These are phyloP conservation scores for Tenualosa thibaudeaui DNA, from an alignment of 2,797 vertebrate genomes.

Conservation along the genomic window DNA sequence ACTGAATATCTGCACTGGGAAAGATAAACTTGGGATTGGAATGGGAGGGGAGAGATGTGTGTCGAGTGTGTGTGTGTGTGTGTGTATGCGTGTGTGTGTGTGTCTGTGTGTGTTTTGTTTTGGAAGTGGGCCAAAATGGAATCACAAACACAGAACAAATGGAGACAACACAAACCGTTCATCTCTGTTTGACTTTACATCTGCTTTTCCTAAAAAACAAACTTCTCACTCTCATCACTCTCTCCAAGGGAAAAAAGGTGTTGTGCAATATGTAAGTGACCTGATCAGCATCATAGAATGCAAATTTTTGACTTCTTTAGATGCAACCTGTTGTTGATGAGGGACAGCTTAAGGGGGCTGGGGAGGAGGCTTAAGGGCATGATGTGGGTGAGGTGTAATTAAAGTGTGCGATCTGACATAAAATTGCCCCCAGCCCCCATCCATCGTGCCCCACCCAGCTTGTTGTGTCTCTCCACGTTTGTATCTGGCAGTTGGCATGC, in stretches of 20 bases:
- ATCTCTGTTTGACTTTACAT: not conserved
- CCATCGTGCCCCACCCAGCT: not conserved
- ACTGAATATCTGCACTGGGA: slow-evolving; percentile 7
- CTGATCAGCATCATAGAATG: not conserved
- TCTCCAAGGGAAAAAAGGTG: not conserved
- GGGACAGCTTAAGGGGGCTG: too few species aligned
- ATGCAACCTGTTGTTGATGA: not conserved
- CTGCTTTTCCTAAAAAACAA: slow-evolving; percentile 2
- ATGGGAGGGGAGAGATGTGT: not conserved
- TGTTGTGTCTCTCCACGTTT: not conserved
- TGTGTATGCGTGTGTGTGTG: not conserved
- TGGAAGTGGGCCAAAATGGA: not conserved
- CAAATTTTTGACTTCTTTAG: not conserved
- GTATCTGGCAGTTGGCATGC: not conserved
- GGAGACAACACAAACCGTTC: not conserved
- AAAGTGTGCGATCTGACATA: not conserved
- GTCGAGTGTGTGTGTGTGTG: too few species aligned
- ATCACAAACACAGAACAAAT: not conserved
- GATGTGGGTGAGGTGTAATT: not conserved
- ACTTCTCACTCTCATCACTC: too few species aligned
- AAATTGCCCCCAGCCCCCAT: slow-evolving; percentile 9
- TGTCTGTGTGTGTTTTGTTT: not conserved
- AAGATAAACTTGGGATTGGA: slow-evolving; percentile 2
- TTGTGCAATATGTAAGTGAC: not conserved
- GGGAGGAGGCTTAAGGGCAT: not conserved